Base-by-base conservation (phyloP, 2,888 invertebrate genomes). In the Folsomia candida region DNA sequence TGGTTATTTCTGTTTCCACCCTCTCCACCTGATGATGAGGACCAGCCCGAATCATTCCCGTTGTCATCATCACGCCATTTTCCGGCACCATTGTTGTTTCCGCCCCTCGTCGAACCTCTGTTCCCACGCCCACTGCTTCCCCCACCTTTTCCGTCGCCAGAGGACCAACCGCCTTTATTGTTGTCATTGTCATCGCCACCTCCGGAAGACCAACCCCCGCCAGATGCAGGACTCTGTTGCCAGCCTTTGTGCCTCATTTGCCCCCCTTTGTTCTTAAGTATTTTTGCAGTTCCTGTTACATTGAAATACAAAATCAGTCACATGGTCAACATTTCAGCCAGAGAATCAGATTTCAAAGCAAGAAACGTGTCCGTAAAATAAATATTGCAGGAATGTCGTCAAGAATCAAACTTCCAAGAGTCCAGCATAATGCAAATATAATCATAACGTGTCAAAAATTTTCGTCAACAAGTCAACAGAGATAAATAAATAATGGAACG, bases 101-200 rank as follows among this genome's bases (percentile, higher is more conserved):
- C n/a, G n/a, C 58, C 58, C 20, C 59, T 20, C 6, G 3, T 27
- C 2, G 54, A 20, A 14, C 51, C 26, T 51, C 51, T 27, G 25
- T 64, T 24, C 24, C 65, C 61, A 51, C 61, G 51, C 4, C 61
- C 61, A 28, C 37, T 64, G 28, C 24, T n/a, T 29, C 63, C 47
- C 9, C 54, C 51, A 24, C 18, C 24, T 9, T 51, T 51, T 2
- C 47, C 59, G 6, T 20, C 14, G 20, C 57, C 57, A 57, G 6
- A 6, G 29, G n/a, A n/a, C 6, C 20, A 63, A 4, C 63, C 63
- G 28, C 22, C n/a, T 29, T 20, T 20, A 20, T 63, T 29, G 63
- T 63, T 29, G 37, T 63, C 20, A 24, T 65, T 65, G 65, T 51
- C 65, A 22, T 51, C 22, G 22, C 25, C 25, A 20, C 25, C 51